A percentile compares a stretch with the other conserved stretches of the same genome.
These are phyloP conservation scores for Fringilla coelebs DNA, from an alignment of 2,797 vertebrate species.

Conservation along the genomic window DNA sequence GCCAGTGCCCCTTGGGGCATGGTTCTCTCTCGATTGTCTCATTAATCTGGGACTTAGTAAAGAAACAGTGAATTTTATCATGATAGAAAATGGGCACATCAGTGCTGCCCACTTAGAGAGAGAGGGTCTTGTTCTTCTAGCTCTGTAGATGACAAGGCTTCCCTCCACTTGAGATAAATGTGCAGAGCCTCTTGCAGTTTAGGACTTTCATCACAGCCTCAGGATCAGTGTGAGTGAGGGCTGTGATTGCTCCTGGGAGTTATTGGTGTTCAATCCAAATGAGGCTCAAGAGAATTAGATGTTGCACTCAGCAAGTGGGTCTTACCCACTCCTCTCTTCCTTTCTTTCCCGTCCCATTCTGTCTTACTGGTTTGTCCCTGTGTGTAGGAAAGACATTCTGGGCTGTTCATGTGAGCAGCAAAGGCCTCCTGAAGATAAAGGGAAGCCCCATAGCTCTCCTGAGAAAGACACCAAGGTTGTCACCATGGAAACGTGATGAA, in stretches of 20 bases:
- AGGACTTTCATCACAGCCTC: not conserved
- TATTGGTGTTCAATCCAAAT: not conserved
- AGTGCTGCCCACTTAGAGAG: not conserved
- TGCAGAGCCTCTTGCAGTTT: not conserved
- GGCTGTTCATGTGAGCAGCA: too few relatives aligned
- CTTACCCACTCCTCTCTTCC: not conserved
- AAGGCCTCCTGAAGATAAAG: too few relatives aligned
- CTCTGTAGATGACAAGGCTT: not conserved
- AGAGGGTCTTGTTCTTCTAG: not conserved
- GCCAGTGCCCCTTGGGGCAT: not conserved
- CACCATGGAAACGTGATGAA: too few relatives aligned
- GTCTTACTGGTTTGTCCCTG: not conserved
- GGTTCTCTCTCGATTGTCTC: not conserved
- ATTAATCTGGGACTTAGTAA: not conserved
- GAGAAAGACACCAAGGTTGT: too few relatives aligned
- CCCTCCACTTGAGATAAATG: fast-evolving
- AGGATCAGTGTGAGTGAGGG: not conserved
- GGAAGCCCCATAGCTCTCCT: too few relatives aligned
- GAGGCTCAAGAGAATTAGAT: not conserved
- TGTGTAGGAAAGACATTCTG: too few relatives aligned
- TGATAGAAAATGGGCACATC: not conserved
- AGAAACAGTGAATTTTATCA: not conserved
- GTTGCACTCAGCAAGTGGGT: not conserved
- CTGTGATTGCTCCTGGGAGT: not conserved
- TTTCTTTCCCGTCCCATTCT: not conserved